Evolutionary conservation across 2,113 vertebrate genomes (phyloP).

Genomic region (Zapornia atra): DNA sequence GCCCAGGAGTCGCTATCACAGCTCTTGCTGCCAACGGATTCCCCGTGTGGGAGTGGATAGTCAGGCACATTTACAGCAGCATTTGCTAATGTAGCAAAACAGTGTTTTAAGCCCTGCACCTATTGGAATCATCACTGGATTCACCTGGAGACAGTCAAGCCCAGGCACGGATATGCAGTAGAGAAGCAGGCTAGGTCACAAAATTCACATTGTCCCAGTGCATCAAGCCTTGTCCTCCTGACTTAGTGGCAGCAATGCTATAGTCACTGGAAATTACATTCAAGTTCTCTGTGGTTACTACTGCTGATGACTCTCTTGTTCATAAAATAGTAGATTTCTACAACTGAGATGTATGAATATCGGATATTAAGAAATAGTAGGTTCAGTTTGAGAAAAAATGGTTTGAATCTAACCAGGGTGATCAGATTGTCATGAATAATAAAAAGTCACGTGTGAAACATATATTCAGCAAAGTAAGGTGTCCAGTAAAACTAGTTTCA

Average conservation of each 20-base stretch:
- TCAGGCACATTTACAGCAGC: neutral
- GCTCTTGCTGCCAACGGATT: neutral
- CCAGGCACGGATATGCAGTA: neutral
- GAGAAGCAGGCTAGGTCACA: neutral
- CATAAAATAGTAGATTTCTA: neutral
- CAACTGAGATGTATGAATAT: neutral
- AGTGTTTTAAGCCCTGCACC: neutral
- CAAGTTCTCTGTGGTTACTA: neutral
- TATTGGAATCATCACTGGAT: neutral
- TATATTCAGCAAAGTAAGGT: constrained; percentile 61
- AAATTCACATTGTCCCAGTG: neutral
- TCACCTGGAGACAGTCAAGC: neutral
- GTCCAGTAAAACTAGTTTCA: constrained; percentile 72
- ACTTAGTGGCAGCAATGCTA: neutral
- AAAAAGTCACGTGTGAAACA: constrained; percentile 50
- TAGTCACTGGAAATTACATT: neutral
- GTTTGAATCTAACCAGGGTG: neutral
- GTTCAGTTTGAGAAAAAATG: neutral
- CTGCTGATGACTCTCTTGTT: neutral
- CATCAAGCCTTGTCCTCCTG: neutral
- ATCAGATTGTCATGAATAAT: constrained; percentile 38
- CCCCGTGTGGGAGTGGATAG: neutral
- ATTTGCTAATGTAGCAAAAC: neutral
- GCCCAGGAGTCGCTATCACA: neutral
- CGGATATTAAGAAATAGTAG: neutral